Evolutionary conservation across 2,888 invertebrate genomes (phyloP), one percentile per base, ranked within the genome.

Genomic region (Synanthedon myopaeformis): DNA sequence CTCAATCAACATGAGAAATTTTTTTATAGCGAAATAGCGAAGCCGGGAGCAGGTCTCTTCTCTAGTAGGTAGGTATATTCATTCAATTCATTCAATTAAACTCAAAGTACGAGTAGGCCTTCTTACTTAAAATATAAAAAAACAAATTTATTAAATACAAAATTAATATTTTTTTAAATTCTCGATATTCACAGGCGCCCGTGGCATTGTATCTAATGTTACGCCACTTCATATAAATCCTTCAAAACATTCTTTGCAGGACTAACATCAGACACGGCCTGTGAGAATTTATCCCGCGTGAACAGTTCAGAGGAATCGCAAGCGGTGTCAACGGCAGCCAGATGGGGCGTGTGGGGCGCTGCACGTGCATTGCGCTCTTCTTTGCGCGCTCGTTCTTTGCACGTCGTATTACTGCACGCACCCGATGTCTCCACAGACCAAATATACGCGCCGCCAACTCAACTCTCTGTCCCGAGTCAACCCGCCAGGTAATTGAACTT

Each of bases 281-380:
- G 84, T 66, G 86, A 85, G 56, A 79, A 72, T 57, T 63, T 82
- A 4, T 68, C 78, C 8, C 78, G 78, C 3, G 57, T 68, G 3
- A 81, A 78, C 41, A 63, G 58, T 1, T 69, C 64, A 10, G 67
- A 75, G 5, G 85, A 85, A 56, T 69, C 70, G 14, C 69, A 70
- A 58, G 88, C 86, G 0, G 82, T 80, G 13, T 82, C 84, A 1
- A 88, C 88, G 1, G 90, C 90, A 1, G 92, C 91, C 0, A 89
- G 93, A 42, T 92, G 92, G 76, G 94, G 94, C 6, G 94, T 94
- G 13, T 93, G 94, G 80, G 94, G 94, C 54, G 94, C 94, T 4
- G 93, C 93, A 57, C 90, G 91, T 41, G 93, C 94, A 5, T 76
- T 95, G 57, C 88, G 93, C 41, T 87, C 91, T 49, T 92, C 93